A percentile compares a stretch with the other conserved stretches of the same genome.
Evolutionary conservation across 2,888 invertebrate species (phyloP).

Genomic region (Halocaridina rubra): DNA sequence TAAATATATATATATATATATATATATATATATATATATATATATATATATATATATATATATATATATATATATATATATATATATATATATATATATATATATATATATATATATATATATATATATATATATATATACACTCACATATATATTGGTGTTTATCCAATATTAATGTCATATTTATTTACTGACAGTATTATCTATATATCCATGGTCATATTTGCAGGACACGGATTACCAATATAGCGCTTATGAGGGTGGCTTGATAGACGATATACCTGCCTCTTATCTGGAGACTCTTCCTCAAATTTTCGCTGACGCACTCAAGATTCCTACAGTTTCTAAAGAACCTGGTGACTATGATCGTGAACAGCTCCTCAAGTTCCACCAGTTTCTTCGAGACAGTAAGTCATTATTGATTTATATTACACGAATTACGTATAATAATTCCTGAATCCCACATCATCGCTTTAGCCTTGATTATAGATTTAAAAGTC

Average conservation of each 20-base stretch:
- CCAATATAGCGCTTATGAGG: neutral
- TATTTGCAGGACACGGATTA: slow-evolving; percentile 23
- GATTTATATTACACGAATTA: neutral
- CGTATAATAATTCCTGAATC: neutral
- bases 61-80: neutral
- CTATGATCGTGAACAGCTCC: slow-evolving; percentile 28
- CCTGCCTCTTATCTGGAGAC: slow-evolving; percentile 17
- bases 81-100: neutral
- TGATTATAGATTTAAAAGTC: no score
- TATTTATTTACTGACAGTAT: neutral
- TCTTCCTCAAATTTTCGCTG: slow-evolving; percentile 34
- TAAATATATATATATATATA: neutral
- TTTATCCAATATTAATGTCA: no score
- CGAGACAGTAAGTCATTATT: slow-evolving; percentile 33
- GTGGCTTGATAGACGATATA: neutral
- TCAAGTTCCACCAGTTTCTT: slow-evolving; percentile 28
- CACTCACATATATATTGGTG: no score
- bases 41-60: neutral
- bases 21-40: neutral
- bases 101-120: neutral
- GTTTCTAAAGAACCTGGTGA: slow-evolving; percentile 21
- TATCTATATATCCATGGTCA: neutral
- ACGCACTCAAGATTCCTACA: slow-evolving; percentile 32
- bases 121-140: no score
- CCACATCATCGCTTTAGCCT: no score